Conservation (phyloP, 2,888 invertebrate species). For the Pyrgus malvae region DNA sequence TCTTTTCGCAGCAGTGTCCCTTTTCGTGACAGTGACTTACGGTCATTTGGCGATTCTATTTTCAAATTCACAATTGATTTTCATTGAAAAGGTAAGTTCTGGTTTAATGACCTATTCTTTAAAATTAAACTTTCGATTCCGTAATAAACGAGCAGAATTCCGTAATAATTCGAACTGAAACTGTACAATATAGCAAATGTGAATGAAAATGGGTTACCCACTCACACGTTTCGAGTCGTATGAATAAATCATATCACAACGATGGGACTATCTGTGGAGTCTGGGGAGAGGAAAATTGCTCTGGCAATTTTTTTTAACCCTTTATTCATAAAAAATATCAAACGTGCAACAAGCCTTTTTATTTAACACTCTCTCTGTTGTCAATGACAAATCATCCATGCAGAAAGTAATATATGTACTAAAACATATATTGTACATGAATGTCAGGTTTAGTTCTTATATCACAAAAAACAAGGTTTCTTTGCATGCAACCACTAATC, state of each 20-base stretch:
- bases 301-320: background rate
- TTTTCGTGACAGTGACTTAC: constrained; percentile 16
- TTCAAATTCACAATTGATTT: constrained; percentile 2
- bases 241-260: constrained; percentile 77
- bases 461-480: too few species aligned
- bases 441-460: too few species aligned
- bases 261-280: constrained; percentile 51
- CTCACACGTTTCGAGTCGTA: constrained; percentile 77
- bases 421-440: too few species aligned
- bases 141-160: too few species aligned
- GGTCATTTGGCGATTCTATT: background rate
- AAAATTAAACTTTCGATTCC: background rate
- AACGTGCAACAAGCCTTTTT: too few species aligned
- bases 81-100: background rate
- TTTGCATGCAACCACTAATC: too few species aligned
- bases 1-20: constrained; percentile 21
- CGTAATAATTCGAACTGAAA: too few species aligned
- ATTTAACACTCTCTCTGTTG: too few species aligned
- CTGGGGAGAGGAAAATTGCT: constrained; percentile 52
- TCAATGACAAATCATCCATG: too few species aligned
- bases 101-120: background rate
- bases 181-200: background rate
- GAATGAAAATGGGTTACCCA: constrained; percentile 44
- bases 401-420: too few species aligned
- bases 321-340: too few species aligned